Conservation (phyloP, 1,140 invertebrate genomes). For the Drosophila nebulosa region DNA sequence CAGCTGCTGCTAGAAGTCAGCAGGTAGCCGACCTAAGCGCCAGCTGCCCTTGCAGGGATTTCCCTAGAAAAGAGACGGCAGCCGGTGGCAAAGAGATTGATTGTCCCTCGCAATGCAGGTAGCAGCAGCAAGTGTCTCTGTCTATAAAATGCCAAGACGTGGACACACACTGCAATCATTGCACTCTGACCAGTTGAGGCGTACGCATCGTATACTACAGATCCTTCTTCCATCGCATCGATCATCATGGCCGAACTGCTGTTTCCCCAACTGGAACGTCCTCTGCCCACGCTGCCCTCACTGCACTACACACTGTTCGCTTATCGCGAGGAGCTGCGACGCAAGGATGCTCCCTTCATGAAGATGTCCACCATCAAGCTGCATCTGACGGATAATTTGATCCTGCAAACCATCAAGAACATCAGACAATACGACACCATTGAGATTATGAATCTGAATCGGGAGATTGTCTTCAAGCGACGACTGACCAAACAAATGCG, state of each 20-base stretch:
- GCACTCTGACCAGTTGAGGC: conserved; percentile 14
- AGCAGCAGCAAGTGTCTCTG: neutral
- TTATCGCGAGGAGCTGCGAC: conserved; percentile 64
- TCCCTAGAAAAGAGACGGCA: conserved; percentile 32
- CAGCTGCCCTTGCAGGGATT: conserved; percentile 51
- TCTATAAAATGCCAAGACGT: conserved; percentile 39
- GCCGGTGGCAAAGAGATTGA: conserved; percentile 7
- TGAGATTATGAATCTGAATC: conserved; percentile 68
- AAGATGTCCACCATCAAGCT: conserved; percentile 71
- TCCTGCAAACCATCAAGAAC: conserved; percentile 69
- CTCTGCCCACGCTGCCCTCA: conserved; percentile 57
- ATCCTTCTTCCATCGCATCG: neutral
- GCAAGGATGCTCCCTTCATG: conserved; percentile 54
- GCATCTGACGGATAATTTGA: conserved; percentile 65
- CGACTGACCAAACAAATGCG: conserved; percentile 59
- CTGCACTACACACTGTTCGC: conserved; percentile 63
- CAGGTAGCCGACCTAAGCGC: conserved; percentile 49
- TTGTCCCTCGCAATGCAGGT: conserved; percentile 28
- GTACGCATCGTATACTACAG: conserved; percentile 17
- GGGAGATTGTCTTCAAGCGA: conserved; percentile 65
- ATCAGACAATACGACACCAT: conserved; percentile 57
- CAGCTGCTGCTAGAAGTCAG: conserved; percentile 40
- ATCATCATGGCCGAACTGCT: conserved; percentile 56
- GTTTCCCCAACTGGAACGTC: conserved; percentile 57
- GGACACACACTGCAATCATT: conserved; percentile 15